A percentile compares a stretch with the other conserved stretches of the same genome.
Conservation (phyloP, 1,140 invertebrate genomes). For the Capitella teleta region DNA sequence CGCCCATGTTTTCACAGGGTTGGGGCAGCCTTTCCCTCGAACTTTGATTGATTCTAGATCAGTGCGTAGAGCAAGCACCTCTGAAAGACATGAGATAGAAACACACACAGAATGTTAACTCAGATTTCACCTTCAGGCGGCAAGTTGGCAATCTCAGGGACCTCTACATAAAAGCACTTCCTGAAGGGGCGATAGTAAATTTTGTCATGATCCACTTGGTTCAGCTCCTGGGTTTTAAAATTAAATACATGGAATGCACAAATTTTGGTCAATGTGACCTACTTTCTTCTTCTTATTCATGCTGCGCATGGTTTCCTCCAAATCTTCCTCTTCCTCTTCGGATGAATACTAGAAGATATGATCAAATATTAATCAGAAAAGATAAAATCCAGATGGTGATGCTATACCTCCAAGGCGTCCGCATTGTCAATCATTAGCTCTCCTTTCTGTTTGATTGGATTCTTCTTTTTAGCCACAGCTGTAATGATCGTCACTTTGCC, state of each 20-base stretch:
- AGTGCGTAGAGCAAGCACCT: constrained; percentile 57
- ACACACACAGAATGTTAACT: constrained; percentile 44
- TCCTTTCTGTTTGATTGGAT: constrained; percentile 58
- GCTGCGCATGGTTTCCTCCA: constrained; percentile 79
- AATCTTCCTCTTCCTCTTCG: constrained; percentile 85
- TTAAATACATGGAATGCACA: neutral
- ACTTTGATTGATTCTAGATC: constrained; percentile 54
- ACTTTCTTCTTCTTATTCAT: constrained; percentile 64
- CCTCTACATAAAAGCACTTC: constrained; percentile 95
- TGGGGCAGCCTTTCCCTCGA: constrained; percentile 74
- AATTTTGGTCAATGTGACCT: neutral
- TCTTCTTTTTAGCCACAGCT: constrained; percentile 77
- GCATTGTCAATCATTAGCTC: constrained; percentile 95
- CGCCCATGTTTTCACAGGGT: constrained; percentile 93
- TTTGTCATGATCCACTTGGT: constrained; percentile 48
- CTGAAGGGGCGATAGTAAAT: constrained; percentile 72
- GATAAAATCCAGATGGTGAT: neutral
- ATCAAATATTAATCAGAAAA: neutral
- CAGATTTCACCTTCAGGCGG: constrained; percentile 55
- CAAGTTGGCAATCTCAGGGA: constrained; percentile 81
- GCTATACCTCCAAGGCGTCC: constrained; percentile 70
- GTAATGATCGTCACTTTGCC: constrained; percentile 52
- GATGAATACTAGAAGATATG: constrained; percentile 63
- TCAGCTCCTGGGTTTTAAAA: constrained; percentile 24
- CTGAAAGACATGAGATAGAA: constrained; percentile 41